Percentiles rank a stretch among this genome's conserved stretches.
Evolutionary conservation across 2,113 vertebrate species (phyloP).

Genomic region (Seriola quinqueradiata): DNA sequence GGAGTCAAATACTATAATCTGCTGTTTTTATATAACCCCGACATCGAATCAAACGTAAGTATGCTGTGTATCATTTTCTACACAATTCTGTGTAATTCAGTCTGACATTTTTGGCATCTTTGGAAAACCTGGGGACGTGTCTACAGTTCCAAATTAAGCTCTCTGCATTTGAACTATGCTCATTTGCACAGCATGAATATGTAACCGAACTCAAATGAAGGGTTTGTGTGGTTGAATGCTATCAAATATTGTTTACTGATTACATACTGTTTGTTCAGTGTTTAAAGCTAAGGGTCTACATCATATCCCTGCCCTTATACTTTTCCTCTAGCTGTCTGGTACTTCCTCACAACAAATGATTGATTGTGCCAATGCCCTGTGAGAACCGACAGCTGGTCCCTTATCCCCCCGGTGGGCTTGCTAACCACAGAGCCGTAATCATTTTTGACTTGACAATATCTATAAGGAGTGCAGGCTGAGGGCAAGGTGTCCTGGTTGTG

Average conservation of each 20-base stretch:
- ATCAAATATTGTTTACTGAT: background rate
- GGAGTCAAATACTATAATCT: background rate
- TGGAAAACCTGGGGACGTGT: background rate
- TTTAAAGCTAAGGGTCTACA: background rate
- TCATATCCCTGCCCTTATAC: background rate
- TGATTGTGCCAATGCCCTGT: constrained; percentile 20
- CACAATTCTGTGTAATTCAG: background rate
- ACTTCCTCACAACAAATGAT: constrained; percentile 16
- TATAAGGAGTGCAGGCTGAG: constrained; percentile 19
- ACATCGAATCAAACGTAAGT: background rate
- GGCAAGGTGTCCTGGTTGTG: constrained; percentile 36
- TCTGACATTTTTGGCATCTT: background rate
- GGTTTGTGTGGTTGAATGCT: background rate
- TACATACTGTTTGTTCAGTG: background rate
- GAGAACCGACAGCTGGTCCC: constrained; percentile 43
- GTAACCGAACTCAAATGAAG: background rate
- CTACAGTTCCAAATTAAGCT: background rate
- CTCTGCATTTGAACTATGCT: background rate
- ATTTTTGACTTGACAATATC: constrained; percentile 65
- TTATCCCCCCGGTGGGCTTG: background rate
- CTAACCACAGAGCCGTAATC: constrained; percentile 58
- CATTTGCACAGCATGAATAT: background rate
- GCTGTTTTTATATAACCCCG: background rate
- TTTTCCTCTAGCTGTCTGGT: background rate
- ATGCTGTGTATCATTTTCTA: background rate